Conservation (phyloP, 92 coral and sea anemone genomes). For the Galaxea fascicularis region DNA sequence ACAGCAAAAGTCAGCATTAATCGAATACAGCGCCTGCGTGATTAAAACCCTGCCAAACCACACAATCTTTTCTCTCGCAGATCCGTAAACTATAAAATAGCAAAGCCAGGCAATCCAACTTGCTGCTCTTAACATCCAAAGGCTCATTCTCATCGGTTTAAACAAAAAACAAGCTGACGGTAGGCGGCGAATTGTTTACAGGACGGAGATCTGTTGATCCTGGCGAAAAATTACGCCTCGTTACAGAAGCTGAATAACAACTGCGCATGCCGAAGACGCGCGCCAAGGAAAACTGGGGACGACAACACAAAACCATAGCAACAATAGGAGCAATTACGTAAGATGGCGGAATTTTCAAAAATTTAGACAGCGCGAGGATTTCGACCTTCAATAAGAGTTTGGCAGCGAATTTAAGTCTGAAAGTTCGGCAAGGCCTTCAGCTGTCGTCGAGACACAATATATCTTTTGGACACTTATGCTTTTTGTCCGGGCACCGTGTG, state of each 20-base stretch:
- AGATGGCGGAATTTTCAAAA: slow-evolving; percentile 2
- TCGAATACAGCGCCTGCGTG: no score
- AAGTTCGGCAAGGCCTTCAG: not conserved
- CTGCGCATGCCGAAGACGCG: not conserved
- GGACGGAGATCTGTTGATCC: no score
- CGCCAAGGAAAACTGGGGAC: slow-evolving; percentile 7
- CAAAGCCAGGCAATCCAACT: no score
- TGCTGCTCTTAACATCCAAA: no score
- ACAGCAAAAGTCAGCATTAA: no score
- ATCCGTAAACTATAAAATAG: no score
- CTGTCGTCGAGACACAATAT: not conserved
- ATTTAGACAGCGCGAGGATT: not conserved
- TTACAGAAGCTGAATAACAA: not conserved
- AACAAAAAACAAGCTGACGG: no score
- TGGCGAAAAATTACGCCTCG: no score
- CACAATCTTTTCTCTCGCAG: no score
- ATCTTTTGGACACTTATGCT: not conserved
- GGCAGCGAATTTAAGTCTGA: not conserved
- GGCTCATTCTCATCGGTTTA: no score
- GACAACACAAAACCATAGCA: not conserved
- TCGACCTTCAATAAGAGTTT: not conserved
- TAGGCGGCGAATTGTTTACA: no score
- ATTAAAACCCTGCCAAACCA: no score
- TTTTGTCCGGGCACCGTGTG: not conserved
- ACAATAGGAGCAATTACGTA: not conserved